Percentiles rank a stretch among this genome's conserved stretches.
phyloP scores from a whole-genome alignment of 1,140 invertebrate genomes.

The Bilobella aurantiaca region DNA sequence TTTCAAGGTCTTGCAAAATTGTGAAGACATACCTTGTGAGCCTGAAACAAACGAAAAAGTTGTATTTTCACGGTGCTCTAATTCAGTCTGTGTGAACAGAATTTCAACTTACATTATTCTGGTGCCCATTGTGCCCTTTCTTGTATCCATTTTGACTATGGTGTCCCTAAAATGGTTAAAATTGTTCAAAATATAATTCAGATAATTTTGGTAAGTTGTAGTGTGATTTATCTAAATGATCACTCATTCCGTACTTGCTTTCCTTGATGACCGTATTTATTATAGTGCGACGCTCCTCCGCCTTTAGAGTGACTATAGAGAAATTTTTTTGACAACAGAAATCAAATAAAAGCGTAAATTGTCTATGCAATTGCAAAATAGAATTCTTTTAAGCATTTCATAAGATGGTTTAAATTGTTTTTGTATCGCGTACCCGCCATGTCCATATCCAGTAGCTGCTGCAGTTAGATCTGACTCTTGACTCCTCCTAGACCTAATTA shows the following conservation, averaged over 20 bases:
- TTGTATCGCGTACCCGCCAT: slow-evolving; percentile 12
- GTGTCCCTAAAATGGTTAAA: slow-evolving; percentile 15
- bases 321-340: neutral
- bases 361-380: no score
- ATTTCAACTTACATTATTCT: slow-evolving; percentile 25
- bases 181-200: neutral
- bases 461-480: slow-evolving; percentile 27
- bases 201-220: neutral
- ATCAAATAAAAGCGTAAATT: neutral
- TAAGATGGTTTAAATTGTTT: no score
- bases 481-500: no score
- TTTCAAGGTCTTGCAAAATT: no score
- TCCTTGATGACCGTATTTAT: slow-evolving; percentile 1
- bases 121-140: slow-evolving; percentile 25
- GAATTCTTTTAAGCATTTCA: neutral
- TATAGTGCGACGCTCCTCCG: neutral
- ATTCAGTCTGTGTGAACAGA: no score
- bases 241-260: slow-evolving; percentile 11
- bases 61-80: no score
- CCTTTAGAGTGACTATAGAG: no score
- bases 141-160: slow-evolving; percentile 28
- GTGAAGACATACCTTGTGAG: no score
- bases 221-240: neutral
- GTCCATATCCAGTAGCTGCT: slow-evolving; percentile 31
- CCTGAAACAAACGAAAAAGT: no score